phyloP scores from a whole-genome alignment of 2,113 vertebrate genomes.

The Stercorarius parasiticus region DNA sequence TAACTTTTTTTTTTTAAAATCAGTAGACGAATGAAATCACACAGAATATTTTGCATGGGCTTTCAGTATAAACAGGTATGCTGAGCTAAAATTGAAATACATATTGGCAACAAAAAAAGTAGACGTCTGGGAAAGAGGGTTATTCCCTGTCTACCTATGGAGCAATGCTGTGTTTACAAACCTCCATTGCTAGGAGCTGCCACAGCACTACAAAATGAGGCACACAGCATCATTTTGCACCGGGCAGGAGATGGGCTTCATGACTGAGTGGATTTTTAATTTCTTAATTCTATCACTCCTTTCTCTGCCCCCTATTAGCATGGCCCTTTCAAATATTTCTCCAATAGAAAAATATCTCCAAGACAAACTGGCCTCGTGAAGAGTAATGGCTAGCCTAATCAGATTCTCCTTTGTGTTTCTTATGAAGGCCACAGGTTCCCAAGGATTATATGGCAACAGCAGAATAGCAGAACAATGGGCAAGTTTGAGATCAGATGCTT shows the following conservation, averaged over 20 bases:
- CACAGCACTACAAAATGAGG: background rate
- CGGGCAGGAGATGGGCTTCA: background rate
- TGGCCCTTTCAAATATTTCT: background rate
- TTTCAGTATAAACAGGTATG: background rate
- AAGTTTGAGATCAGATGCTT: constrained; percentile 59
- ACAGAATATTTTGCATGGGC: background rate
- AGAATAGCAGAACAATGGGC: constrained; percentile 15
- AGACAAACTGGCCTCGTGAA: background rate
- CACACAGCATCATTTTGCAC: background rate
- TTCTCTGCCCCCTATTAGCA: background rate
- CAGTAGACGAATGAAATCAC: background rate
- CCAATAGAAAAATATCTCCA: background rate
- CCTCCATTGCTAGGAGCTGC: background rate
- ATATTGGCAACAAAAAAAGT: background rate
- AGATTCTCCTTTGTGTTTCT: background rate
- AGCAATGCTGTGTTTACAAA: background rate
- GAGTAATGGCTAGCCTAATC: background rate
- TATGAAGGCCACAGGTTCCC: background rate
- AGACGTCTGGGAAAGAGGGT: background rate
- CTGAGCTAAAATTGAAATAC: background rate
- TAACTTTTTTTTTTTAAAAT: background rate
- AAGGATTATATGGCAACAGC: background rate
- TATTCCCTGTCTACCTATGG: background rate
- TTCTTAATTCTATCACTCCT: background rate
- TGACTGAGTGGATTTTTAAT: background rate